Conservation (phyloP, 1,140 invertebrate species). For the Agrypnia vestita region DNA sequence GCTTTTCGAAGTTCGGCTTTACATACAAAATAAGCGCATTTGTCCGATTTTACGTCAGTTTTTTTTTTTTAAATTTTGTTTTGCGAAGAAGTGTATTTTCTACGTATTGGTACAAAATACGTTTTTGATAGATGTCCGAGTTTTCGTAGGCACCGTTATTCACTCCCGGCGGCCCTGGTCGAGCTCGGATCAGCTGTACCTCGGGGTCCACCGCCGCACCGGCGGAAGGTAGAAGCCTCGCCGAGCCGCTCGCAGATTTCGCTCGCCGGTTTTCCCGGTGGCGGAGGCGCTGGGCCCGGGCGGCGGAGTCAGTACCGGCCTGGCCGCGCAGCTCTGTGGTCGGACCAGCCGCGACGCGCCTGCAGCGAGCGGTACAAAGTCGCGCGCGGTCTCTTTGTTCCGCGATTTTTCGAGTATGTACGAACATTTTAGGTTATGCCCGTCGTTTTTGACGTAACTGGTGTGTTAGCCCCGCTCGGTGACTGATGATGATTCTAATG, state of each 20-base stretch:
- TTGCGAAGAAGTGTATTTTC: too few relatives aligned
- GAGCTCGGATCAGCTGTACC: constrained; percentile 51
- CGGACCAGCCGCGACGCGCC: not conserved
- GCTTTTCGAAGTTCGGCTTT: too few relatives aligned
- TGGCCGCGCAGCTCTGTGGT: constrained; percentile 25
- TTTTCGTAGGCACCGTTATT: too few relatives aligned
- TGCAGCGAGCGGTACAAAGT: constrained; percentile 27
- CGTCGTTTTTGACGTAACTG: constrained; percentile 16
- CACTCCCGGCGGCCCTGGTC: constrained; percentile 21
- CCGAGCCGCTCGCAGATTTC: constrained; percentile 22
- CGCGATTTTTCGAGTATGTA: constrained; percentile 25
- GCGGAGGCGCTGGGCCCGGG: not conserved
- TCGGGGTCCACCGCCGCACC: constrained; percentile 45
- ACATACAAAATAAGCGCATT: too few relatives aligned
- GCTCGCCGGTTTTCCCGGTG: constrained; percentile 32
- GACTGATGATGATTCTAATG: constrained; percentile 15
- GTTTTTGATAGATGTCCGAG: too few relatives aligned
- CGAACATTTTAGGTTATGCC: constrained; percentile 24
- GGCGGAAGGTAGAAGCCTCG: constrained; percentile 13
- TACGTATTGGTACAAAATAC: too few relatives aligned
- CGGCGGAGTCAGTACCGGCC: constrained; percentile 15
- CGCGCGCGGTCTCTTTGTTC: constrained; percentile 44
- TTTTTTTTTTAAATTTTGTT: too few relatives aligned
- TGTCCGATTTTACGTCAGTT: too few relatives aligned
- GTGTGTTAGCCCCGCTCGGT: constrained; percentile 18